phyloP scores from a whole-genome alignment of 2,113 vertebrate species.

The Sturnira hondurensis region DNA sequence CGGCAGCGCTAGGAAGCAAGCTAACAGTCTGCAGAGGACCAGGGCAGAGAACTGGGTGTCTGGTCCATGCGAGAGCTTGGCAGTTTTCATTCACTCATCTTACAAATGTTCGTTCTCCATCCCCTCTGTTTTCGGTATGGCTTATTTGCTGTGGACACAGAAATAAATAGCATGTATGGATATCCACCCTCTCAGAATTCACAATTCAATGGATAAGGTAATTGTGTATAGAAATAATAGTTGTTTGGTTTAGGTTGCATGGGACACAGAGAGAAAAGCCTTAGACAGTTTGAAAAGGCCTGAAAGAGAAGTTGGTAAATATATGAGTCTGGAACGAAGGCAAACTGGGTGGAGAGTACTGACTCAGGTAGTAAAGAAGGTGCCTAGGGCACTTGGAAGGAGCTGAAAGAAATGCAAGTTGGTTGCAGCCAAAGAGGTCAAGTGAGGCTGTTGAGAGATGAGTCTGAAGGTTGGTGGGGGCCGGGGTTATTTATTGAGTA shows the following conservation, averaged over 20 bases:
- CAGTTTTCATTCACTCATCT: not conserved
- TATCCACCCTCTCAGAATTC: not conserved
- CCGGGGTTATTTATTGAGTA: not conserved
- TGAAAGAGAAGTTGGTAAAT: not conserved
- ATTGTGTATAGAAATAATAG: not conserved
- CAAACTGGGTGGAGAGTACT: not conserved
- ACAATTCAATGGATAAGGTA: not conserved
- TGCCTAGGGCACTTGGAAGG: not conserved
- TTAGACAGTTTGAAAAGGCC: not conserved
- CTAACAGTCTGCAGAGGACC: accelerated
- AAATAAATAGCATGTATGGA: not conserved
- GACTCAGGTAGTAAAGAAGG: not conserved
- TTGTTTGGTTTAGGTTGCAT: not conserved
- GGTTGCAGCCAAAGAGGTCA: not conserved
- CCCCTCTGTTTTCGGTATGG: not conserved
- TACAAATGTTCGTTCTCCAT: not conserved
- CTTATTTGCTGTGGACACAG: not conserved
- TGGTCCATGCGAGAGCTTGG: not conserved
- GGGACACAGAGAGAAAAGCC: not conserved
- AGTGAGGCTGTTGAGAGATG: not conserved
- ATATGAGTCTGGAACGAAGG: not conserved
- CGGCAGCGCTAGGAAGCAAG: not conserved
- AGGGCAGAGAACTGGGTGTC: not conserved
- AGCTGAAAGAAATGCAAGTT: not conserved
- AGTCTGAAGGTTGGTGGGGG: not conserved